Conservation (phyloP, 37 sponge, comb jelly and placozoan genomes). For the Aphrocallistes beatrix region DNA sequence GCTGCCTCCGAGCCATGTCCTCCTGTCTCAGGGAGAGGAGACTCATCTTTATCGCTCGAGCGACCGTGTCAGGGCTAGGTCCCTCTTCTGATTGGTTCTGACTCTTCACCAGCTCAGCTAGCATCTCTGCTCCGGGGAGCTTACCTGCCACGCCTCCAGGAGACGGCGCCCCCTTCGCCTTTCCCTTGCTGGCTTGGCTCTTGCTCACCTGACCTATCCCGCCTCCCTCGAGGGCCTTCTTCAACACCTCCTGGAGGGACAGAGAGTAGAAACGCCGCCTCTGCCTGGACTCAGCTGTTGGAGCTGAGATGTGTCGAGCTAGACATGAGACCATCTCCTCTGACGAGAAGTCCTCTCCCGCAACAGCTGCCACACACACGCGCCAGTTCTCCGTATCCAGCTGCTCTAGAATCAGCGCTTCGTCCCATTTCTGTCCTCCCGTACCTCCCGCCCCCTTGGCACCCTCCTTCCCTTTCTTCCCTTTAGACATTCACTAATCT, state of each 20-base stretch:
- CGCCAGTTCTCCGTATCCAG: background rate
- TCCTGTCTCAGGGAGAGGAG: slow-evolving; percentile 1
- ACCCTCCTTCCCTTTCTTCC: background rate
- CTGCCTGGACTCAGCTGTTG: background rate
- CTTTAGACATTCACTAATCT: background rate
- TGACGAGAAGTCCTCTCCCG: background rate
- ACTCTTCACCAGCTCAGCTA: background rate
- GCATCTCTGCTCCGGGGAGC: background rate
- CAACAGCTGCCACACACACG: background rate
- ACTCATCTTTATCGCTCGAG: background rate
- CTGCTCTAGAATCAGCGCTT: background rate
- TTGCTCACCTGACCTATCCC: background rate
- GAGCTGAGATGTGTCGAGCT: background rate
- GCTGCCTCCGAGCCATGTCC: background rate
- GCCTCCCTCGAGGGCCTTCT: background rate
- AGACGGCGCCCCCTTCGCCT: background rate
- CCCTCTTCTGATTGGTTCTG: background rate
- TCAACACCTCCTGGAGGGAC: background rate
- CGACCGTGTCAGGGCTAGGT: background rate
- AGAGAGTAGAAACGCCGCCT: background rate
- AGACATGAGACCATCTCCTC: background rate
- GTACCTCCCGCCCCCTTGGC: background rate
- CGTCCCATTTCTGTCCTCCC: background rate
- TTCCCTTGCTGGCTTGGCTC: slow-evolving; percentile 11
- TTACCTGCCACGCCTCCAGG: background rate